Percentiles rank a stretch among this genome's conserved stretches.
These are phyloP conservation scores for Epistrophe eligans DNA, from an alignment of 2,888 invertebrate genomes.

Conservation along the genomic window DNA sequence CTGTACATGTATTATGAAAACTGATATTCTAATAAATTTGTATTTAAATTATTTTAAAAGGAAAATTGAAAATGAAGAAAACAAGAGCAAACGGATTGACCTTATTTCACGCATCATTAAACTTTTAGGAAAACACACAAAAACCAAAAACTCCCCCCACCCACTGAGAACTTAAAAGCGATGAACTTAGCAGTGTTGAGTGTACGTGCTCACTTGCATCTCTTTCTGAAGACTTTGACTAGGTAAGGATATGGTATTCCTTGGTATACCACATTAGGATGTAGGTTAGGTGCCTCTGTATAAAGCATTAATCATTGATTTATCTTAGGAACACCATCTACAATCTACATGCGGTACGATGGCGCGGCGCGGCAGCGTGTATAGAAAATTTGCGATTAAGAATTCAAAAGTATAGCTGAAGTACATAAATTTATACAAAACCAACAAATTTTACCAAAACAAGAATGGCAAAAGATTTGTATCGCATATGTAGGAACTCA, in stretches of 20 bases:
- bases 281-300: slow-evolving; percentile 15
- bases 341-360: background rate
- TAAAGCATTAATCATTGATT: slow-evolving; percentile 70
- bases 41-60: background rate
- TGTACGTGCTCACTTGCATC: slow-evolving; percentile 5
- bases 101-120: slow-evolving; percentile 24
- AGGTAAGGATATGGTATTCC: background rate
- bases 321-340: slow-evolving; percentile 54
- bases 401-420: slow-evolving; percentile 69
- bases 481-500: background rate
- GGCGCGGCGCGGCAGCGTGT: slow-evolving; percentile 5
- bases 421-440: slow-evolving; percentile 61
- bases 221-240: background rate
- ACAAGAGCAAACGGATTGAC: background rate
- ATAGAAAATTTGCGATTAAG: slow-evolving; percentile 60
- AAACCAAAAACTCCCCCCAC: background rate
- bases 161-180: background rate
- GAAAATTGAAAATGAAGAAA: background rate
- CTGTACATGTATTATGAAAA: too few species aligned
- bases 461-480: slow-evolving; percentile 42
- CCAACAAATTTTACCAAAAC: slow-evolving; percentile 35
- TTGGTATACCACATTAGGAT: background rate
- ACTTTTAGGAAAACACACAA: background rate
- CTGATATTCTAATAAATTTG: background rate
- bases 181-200: slow-evolving; percentile 1